Evolutionary conservation across 2,888 invertebrate species (phyloP).

Genomic region (Erebia ligea): DNA sequence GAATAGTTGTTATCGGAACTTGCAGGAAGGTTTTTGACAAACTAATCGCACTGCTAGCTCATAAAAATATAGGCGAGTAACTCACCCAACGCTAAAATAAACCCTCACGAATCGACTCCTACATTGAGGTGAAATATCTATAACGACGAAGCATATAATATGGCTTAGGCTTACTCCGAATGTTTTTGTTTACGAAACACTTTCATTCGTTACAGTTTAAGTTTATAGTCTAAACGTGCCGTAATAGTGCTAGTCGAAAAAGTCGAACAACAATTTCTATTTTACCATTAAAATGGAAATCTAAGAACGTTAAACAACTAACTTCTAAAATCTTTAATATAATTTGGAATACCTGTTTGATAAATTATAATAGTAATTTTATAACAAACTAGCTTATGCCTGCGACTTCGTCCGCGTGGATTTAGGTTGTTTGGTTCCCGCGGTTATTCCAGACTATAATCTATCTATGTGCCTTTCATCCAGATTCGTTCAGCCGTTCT

Average conservation of each 20-base stretch:
- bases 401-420: too few relatives aligned
- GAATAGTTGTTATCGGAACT: too few relatives aligned
- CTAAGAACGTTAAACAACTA: neutral
- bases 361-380: neutral
- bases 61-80: neutral
- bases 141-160: neutral
- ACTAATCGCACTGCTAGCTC: too few relatives aligned
- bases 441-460: too few relatives aligned
- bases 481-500: too few relatives aligned
- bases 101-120: neutral
- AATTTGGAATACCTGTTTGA: neutral
- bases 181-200: constrained; percentile 1
- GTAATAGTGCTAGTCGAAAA: constrained; percentile 3
- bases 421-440: too few relatives aligned
- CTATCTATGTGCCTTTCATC: too few relatives aligned
- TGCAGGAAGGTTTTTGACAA: too few relatives aligned
- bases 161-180: neutral
- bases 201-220: neutral
- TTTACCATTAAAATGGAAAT: constrained; percentile 12
- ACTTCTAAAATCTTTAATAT: neutral
- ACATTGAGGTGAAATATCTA: neutral
- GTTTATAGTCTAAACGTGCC: constrained; percentile 10
- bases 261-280: neutral
- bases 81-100: neutral
- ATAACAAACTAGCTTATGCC: neutral